Evolutionary conservation across 2,888 invertebrate genomes (phyloP).

Genomic region (Petrolisthes manimaculis): DNA sequence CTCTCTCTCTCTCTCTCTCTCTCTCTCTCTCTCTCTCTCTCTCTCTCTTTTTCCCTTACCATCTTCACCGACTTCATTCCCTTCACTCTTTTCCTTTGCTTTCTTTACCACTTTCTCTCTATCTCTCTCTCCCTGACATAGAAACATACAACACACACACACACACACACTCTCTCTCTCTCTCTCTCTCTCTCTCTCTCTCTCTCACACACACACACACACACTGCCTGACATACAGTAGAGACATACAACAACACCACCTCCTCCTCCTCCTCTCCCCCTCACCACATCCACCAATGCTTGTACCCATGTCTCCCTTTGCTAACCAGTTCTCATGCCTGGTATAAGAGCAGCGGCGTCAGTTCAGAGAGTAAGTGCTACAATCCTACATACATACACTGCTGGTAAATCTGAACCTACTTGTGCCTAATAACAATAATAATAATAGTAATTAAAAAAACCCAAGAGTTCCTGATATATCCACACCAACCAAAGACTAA

Average conservation of each 20-base stretch:
- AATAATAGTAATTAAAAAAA: too few species aligned
- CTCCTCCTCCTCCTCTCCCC: constrained; percentile 11
- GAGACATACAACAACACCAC: not conserved
- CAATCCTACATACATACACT: too few species aligned
- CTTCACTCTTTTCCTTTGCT: not conserved
- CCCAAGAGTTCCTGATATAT: too few species aligned
- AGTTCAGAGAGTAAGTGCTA: too few species aligned
- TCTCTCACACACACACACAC: not conserved
- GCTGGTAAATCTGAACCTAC: too few species aligned
- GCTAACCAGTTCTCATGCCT: too few species aligned
- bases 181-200: not conserved
- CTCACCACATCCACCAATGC: not conserved
- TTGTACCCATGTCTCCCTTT: not conserved
- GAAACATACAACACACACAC: not conserved
- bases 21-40: not conserved
- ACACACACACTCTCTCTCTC: not conserved
- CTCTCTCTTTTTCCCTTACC: not conserved
- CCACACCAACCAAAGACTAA: too few species aligned
- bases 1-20: not conserved
- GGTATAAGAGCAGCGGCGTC: too few species aligned
- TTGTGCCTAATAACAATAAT: too few species aligned
- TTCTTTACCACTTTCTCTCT: not conserved
- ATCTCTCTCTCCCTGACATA: not conserved
- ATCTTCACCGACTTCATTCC: not conserved
- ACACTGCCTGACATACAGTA: too few species aligned